Conservation (phyloP, 23 tunicate species). For the Aplidium turbinatum region DNA sequence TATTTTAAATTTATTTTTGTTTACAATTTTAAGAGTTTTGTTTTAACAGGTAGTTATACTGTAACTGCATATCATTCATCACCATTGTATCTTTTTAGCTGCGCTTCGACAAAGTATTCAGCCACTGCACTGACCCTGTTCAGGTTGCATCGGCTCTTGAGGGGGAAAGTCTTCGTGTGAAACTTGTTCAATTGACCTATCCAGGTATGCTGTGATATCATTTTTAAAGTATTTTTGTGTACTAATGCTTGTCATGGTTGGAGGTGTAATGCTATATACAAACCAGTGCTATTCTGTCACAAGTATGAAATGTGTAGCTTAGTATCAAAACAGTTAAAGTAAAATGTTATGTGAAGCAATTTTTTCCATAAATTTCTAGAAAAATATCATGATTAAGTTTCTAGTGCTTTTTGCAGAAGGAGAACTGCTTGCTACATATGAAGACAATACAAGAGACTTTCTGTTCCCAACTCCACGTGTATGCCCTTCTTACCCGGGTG, state of each 20-base stretch:
- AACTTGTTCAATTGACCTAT: slow-evolving; percentile 81
- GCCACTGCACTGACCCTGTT: slow-evolving; percentile 81
- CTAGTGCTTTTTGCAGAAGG: slow-evolving; percentile 64
- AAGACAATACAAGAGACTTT: slow-evolving; percentile 93
- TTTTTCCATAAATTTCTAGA: too few species aligned
- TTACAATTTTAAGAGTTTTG: too few species aligned
- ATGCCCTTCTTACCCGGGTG: slow-evolving; percentile 96
- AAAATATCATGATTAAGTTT: too few species aligned
- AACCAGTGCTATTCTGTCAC: not conserved
- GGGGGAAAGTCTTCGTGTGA: slow-evolving; percentile 71
- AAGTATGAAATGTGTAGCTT: not conserved
- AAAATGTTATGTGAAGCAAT: too few species aligned
- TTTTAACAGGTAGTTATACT: too few species aligned
- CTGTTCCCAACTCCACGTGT: slow-evolving; percentile 95
- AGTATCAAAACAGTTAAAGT: too few species aligned
- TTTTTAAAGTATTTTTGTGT: not conserved
- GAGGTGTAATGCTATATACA: not conserved
- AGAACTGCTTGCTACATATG: slow-evolving; percentile 81
- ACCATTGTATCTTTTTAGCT: slow-evolving; percentile 43
- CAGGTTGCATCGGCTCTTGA: slow-evolving; percentile 76
- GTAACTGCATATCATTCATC: too few species aligned
- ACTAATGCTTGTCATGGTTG: not conserved
- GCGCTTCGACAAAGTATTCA: slow-evolving; percentile 85
- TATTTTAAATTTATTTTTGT: too few species aligned
- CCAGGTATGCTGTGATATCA: slow-evolving; percentile 53